Evolutionary conservation across 1,140 invertebrate species (phyloP), one percentile per base, ranked within the genome.

Genomic region (Asbolus verrucosus): DNA sequence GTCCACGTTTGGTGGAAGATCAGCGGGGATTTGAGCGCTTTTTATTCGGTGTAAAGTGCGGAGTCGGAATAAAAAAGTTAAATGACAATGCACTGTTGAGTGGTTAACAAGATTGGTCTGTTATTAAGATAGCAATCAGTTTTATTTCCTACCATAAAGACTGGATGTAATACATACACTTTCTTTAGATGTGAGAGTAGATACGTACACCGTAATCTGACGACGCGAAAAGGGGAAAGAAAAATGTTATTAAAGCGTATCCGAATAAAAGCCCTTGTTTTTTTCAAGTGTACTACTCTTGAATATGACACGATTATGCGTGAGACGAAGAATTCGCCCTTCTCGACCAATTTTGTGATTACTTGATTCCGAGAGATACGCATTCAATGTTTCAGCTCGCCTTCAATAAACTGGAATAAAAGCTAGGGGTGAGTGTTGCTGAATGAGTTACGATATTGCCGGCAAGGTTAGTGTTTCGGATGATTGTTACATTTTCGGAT

Each of bases 91-190:
- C 73, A 78, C 75, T 74, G 78, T 78, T 74, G 75, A 77, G 77
- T 73, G 77, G 77, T 80, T 81, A 81, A 81, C 79, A 81, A 81
- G 79, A 81, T 81, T 80, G 79, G 76, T 79, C 79, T 69, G 78
- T 79, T 79, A 81, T 81, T 81, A 81, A 81, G 79, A 81, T 81
- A 80, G 78, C 79, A 81, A 81, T 80, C 79, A 78, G 77, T 80
- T 81, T 81, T 81, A 81, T 81, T 80, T 76, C 77, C 74, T 75
- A 54, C 78, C 70, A 81, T 81, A 81, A 81, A 81, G 77, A 74
- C 73, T 73, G 73, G 69, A 76, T 75, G 78, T 77, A 79, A 79
- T 79, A 74, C 74, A 79, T 78, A 79, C 73, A 78, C 76, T 79
- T 79, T 77, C 75, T 70, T n/a, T 71, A 73, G 72, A 76, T 73